Base-by-base conservation (phyloP, 2,888 invertebrate species). In the Myathropa florea region DNA sequence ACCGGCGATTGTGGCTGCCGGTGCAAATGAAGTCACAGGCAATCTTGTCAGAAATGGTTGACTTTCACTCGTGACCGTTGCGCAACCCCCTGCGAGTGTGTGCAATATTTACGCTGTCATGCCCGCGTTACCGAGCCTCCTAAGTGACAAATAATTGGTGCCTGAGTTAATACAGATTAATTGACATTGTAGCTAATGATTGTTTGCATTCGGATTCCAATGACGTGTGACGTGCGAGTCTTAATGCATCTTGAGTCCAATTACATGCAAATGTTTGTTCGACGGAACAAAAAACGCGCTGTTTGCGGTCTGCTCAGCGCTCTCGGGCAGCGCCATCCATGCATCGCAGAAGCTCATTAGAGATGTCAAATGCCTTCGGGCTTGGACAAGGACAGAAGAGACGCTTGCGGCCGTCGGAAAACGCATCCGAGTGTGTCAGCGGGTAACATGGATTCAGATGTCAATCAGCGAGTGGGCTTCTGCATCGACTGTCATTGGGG, bases 91-190 rank as follows among this genome's bases (percentile, higher is more conserved):
- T 39, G 23, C 26, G n/a, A 21, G 36, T 61, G 10, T 60, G 30
- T 55, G 57, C 36, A n/a, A 30, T 55, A 63, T 70, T 6, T 80
- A 64, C 24, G 14, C 30, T 28, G 67, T 61, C 46, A 33, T 57
- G 12, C 14, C 24, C 14, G 12, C 23, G 7, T 84, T 60, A 63
- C 18, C n/a, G 12, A 36, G 46, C 14, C 39, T 67, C 63, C 73
- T 73, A 73, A 78, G 63, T 64, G 68, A 60, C 24, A 78, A 73
- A 61, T 81, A 86, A 83, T 83, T 78, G 75, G 36, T 71, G 64
- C 24, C 30, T 46, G 70, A 39, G 71, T 83, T 83, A 75, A 86
- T 83, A 77, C 72, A 64, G 63, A 85, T 81, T 81, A 81, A 85
- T 77, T 81, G 63, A 59, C 39, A 63, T 77, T 67, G 64, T 53